These are phyloP conservation scores for Notamacropus eugenii DNA, from an alignment of 2,797 vertebrate genomes.

Conservation along the genomic window DNA sequence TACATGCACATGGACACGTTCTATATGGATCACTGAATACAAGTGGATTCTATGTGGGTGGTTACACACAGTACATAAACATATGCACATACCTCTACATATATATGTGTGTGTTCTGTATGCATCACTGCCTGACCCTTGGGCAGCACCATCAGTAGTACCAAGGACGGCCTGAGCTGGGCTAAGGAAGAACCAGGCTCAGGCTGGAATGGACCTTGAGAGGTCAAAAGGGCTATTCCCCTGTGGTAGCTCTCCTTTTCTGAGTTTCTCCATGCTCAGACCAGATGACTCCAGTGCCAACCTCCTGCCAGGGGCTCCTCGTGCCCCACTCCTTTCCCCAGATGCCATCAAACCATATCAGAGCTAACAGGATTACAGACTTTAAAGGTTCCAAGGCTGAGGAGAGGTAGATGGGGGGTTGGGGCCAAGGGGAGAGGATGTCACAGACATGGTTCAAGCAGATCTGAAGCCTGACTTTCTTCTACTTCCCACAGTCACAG, in stretches of 20 bases:
- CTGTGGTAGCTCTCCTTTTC: background rate
- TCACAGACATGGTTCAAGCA: background rate
- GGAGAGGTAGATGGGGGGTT: background rate
- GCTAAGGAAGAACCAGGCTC: background rate
- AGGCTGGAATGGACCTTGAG: background rate
- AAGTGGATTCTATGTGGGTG: background rate
- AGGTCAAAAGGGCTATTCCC: background rate
- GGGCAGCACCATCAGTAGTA: background rate
- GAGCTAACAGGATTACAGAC: constrained; percentile 38
- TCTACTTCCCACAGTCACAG: background rate
- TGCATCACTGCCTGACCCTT: background rate
- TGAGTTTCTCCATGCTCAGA: background rate
- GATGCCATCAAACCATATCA: background rate
- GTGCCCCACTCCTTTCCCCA: background rate
- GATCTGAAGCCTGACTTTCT: background rate
- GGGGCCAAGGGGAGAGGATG: background rate
- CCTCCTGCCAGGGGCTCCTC: background rate
- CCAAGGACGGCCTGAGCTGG: background rate
- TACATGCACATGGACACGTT: background rate
- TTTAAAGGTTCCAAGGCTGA: background rate
- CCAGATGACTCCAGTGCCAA: background rate
- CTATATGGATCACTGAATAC: background rate
- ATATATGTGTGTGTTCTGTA: background rate
- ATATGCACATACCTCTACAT: too few species aligned
- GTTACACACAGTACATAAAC: background rate